A percentile compares a stretch with the other conserved stretches of the same genome.
These are phyloP conservation scores for Discoglossus pictus DNA, from an alignment of 2,797 vertebrate species.

Conservation along the genomic window DNA sequence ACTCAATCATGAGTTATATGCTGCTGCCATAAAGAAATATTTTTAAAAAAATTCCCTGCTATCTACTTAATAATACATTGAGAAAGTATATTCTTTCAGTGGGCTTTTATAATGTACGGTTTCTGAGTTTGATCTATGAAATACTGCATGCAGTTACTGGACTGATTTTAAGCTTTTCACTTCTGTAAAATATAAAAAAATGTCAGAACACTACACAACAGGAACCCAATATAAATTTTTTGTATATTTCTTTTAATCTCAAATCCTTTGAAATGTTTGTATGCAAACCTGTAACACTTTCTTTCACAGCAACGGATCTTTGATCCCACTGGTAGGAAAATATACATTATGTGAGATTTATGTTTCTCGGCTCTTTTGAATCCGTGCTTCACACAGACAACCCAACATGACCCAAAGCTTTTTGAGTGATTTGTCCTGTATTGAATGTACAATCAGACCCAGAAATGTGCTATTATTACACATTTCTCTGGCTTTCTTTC, in stretches of 20 bases:
- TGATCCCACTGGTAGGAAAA: slow-evolving; percentile 30
- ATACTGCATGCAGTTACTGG: too few species aligned
- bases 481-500: not conserved
- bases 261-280: slow-evolving; percentile 25
- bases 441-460: slow-evolving; percentile 31
- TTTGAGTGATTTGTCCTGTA: slow-evolving; percentile 13
- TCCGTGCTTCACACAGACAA: slow-evolving; percentile 12
- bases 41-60: too few species aligned
- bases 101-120: too few species aligned
- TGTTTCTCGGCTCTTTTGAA: slow-evolving; percentile 29
- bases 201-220: slow-evolving; percentile 17
- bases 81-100: too few species aligned
- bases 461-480: not conserved
- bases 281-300: slow-evolving; percentile 38
- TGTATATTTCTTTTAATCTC: slow-evolving; percentile 34
- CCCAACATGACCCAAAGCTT: slow-evolving; percentile 33
- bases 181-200: slow-evolving; percentile 15
- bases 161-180: too few species aligned
- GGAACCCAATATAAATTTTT: slow-evolving; percentile 24
- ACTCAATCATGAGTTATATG: too few species aligned
- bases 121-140: too few species aligned
- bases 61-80: too few species aligned
- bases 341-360: slow-evolving; percentile 29
- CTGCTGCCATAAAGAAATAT: too few species aligned
- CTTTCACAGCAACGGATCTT: slow-evolving; percentile 36